Conservation (phyloP, 2,888 invertebrate genomes). For the Diplolepis rosae region DNA sequence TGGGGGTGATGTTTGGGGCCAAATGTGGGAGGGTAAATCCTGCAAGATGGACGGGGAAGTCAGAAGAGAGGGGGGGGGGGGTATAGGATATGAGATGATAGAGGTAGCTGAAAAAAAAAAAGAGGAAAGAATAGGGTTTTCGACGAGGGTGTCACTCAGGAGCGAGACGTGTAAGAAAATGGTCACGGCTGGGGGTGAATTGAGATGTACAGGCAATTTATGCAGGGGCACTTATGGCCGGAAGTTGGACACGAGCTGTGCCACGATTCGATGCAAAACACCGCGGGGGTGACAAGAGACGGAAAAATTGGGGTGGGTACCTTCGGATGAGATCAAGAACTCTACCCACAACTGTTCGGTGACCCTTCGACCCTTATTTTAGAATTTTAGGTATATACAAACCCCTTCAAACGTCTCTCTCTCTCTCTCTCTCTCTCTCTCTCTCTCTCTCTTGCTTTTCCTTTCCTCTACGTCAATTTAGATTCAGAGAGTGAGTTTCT, state of each 20-base stretch:
- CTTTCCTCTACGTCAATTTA: background rate
- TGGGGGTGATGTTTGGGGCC: conserved; percentile 20
- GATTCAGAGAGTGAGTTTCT: background rate
- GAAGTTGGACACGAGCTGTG: conserved; percentile 53
- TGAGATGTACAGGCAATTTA: conserved; percentile 70
- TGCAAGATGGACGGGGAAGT: background rate
- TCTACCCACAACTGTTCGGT: background rate
- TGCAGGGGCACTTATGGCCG: conserved; percentile 64
- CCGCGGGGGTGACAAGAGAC: conserved; percentile 36
- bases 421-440: background rate
- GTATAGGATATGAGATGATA: background rate
- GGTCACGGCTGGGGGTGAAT: conserved; percentile 66
- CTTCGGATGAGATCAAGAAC: conserved; percentile 29
- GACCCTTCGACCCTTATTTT: background rate
- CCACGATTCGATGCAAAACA: conserved; percentile 53
- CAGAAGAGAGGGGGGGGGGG: background rate
- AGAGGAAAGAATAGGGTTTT: conserved; percentile 15
- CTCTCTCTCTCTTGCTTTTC: background rate
- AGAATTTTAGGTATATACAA: background rate
- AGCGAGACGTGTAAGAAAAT: conserved; percentile 59
- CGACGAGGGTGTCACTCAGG: conserved; percentile 54
- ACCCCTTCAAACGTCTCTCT: background rate
- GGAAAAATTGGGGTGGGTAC: conserved; percentile 32
- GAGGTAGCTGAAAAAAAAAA: conserved; percentile 4
- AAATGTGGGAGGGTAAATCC: conserved; percentile 23